Evolutionary conservation across 2,888 invertebrate genomes (phyloP).

Genomic region (Phaonia tiefii): DNA sequence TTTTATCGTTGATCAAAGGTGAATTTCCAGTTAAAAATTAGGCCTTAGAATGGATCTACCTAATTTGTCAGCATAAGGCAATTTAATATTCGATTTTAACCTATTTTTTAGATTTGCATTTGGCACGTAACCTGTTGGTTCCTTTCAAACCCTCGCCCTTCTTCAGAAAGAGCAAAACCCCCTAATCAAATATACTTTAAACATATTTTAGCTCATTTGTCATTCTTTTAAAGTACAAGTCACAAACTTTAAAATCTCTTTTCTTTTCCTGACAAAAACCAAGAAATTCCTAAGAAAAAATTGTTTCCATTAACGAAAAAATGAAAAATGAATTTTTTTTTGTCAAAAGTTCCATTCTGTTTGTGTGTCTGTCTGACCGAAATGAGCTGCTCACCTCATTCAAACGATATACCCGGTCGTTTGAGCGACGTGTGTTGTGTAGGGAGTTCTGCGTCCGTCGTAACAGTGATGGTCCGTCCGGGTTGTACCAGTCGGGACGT

Average conservation of each 20-base stretch:
- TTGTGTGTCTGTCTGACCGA: no score
- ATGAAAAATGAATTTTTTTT: neutral
- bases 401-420: slow-evolving; percentile 11
- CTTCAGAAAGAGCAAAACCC: slow-evolving; percentile 25
- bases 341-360: slow-evolving; percentile 18
- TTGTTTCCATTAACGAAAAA: slow-evolving; percentile 36
- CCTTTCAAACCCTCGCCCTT: neutral
- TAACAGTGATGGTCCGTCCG: neutral
- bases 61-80: no score
- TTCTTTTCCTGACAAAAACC: no score
- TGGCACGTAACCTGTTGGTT: slow-evolving; percentile 25
- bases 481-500: neutral
- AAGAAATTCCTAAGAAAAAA: slow-evolving; percentile 38
- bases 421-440: neutral
- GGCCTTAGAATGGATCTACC: no score
- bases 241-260: slow-evolving; percentile 43
- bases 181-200: no score
- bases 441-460: slow-evolving; percentile 2
- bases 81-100: no score
- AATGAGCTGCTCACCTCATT: slow-evolving; percentile 22
- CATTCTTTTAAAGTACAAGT: slow-evolving; percentile 62
- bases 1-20: no score
- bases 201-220: slow-evolving; percentile 56
- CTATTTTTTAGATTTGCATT: neutral
- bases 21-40: no score